Evolutionary conservation across 1,140 invertebrate species (phyloP).

Genomic region (Drosophila orosa): DNA sequence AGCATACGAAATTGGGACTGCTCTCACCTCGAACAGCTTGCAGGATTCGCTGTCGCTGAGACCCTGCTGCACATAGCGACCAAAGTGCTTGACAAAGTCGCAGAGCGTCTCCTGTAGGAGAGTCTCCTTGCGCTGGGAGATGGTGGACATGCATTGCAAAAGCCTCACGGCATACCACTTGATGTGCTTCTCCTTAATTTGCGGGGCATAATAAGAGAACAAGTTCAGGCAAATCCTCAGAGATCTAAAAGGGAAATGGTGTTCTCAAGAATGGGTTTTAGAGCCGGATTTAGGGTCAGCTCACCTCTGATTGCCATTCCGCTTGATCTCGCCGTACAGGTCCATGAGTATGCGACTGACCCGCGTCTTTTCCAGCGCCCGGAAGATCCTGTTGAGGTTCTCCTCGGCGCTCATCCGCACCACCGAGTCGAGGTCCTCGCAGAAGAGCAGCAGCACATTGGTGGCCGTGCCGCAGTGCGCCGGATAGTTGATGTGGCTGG

Average conservation of each 20-base stretch:
- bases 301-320: conserved; percentile 87
- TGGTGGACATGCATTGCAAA: conserved; percentile 88
- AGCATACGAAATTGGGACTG: neutral
- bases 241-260: conserved; percentile 84
- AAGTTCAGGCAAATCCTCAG: conserved; percentile 90
- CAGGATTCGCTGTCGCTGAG: conserved; percentile 89
- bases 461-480: conserved; percentile 89
- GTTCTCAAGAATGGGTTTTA: too few relatives aligned
- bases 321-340: conserved; percentile 92
- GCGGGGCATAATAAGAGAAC: conserved; percentile 89
- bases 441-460: conserved; percentile 89
- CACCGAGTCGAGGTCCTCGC: conserved; percentile 91
- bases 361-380: conserved; percentile 86
- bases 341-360: conserved; percentile 90
- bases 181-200: conserved; percentile 90
- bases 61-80: conserved; percentile 89
- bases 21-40: conserved; percentile 84
- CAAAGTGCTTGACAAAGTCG: conserved; percentile 88
- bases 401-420: conserved; percentile 92
- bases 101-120: conserved; percentile 90
- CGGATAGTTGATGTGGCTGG: conserved; percentile 86
- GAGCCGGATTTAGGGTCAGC: neutral
- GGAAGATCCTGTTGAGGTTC: conserved; percentile 91
- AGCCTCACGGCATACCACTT: conserved; percentile 91
- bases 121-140: conserved; percentile 89